These are phyloP conservation scores for Varanus komodoensis DNA, from an alignment of 2,113 vertebrate genomes.

Conservation along the genomic window DNA sequence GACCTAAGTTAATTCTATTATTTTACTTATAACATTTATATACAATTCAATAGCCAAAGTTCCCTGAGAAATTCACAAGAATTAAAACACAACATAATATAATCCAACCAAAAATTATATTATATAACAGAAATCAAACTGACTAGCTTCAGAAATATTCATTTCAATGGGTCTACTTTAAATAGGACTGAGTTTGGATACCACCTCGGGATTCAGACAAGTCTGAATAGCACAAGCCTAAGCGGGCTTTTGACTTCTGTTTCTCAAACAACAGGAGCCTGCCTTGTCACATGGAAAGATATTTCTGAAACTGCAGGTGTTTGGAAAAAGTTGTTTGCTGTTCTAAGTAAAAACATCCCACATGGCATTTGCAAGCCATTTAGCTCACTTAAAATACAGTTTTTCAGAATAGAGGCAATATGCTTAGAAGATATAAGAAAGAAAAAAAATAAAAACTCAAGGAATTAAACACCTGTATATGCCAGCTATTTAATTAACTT, in stretches of 20 bases:
- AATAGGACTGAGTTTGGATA: too few species aligned
- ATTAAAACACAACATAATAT: too few species aligned
- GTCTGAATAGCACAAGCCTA: background rate
- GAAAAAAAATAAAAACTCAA: background rate
- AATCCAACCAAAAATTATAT: too few species aligned
- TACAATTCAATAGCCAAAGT: too few species aligned
- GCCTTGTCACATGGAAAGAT: background rate
- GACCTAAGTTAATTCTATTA: too few species aligned
- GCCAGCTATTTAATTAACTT: background rate
- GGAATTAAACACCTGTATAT: background rate
- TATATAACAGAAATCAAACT: too few species aligned
- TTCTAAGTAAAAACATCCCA: background rate
- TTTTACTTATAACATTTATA: too few species aligned
- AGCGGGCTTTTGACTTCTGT: background rate
- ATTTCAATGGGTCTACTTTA: too few species aligned
- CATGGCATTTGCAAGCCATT: background rate
- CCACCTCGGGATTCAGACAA: background rate
- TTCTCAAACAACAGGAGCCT: background rate
- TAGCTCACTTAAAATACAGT: background rate
- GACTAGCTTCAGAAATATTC: too few species aligned
- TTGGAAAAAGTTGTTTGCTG: background rate
- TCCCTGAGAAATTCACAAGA: too few species aligned
- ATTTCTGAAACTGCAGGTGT: background rate
- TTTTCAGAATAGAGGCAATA: background rate
- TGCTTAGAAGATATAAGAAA: background rate